Conservation (phyloP, 1,140 invertebrate genomes). For the Globodera rostochiensis region DNA sequence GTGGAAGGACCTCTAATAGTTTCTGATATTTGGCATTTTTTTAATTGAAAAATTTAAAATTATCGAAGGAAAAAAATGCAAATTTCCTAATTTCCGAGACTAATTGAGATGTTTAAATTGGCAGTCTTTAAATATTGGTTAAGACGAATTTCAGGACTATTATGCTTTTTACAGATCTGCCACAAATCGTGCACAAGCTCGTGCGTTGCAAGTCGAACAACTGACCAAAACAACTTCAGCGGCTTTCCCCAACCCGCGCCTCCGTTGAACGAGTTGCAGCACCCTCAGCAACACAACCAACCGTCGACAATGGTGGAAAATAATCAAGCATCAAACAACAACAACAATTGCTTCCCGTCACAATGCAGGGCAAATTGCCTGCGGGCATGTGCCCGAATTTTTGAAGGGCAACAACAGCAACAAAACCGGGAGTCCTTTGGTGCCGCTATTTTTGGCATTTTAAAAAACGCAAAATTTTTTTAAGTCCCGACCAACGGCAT, state of each 20-base stretch:
- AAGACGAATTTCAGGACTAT: too few species aligned
- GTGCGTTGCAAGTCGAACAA: background rate
- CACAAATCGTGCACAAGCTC: conserved; percentile 17
- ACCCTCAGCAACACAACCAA: background rate
- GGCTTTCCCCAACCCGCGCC: background rate
- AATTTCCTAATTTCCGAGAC: too few species aligned
- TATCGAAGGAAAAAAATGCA: background rate
- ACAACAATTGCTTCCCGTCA: conserved; percentile 5
- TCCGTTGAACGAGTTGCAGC: background rate
- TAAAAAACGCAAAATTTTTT: background rate
- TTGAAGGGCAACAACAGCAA: conserved; percentile 13
- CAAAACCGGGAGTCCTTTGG: background rate
- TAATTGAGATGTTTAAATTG: too few species aligned
- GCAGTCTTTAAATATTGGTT: too few species aligned
- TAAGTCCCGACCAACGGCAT: background rate
- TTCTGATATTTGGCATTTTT: background rate
- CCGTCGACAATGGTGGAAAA: background rate
- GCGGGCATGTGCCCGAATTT: conserved; percentile 22
- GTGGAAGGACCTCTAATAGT: background rate
- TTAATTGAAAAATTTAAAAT: too few species aligned
- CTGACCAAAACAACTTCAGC: background rate
- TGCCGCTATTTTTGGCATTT: background rate
- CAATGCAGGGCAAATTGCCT: conserved; percentile 25
- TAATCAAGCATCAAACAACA: background rate
- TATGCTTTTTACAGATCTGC: conserved; percentile 11